phyloP scores from a whole-genome alignment of 2,797 vertebrate genomes.

The Cheirogaleus major region DNA sequence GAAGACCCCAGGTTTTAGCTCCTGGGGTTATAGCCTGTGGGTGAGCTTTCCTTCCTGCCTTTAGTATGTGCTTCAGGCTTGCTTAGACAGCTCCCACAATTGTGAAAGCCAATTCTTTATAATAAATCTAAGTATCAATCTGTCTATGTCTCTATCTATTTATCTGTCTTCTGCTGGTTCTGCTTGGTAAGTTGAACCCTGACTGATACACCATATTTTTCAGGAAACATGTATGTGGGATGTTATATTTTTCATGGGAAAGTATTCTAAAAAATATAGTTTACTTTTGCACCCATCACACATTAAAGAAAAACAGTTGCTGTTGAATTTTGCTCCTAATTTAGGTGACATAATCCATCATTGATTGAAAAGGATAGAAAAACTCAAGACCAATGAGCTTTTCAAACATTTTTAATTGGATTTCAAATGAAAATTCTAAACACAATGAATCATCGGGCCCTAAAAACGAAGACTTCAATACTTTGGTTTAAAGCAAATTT shows the following conservation, averaged over 20 bases:
- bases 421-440: conserved; percentile 40
- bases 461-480: conserved; percentile 6
- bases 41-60: background rate
- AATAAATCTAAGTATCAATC: background rate
- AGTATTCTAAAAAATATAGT: background rate
- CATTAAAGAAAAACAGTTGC: background rate
- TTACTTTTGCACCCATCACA: background rate
- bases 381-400: background rate
- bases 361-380: background rate
- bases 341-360: background rate
- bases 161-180: background rate
- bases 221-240: background rate
- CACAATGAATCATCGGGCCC: background rate
- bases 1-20: background rate
- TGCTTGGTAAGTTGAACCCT: background rate
- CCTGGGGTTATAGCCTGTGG: background rate
- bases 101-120: background rate
- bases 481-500: background rate
- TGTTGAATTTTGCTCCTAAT: background rate
- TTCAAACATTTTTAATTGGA: background rate
- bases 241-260: background rate
- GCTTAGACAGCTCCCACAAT: background rate
- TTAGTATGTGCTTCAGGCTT: background rate
- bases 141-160: background rate
- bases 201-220: background rate